These are phyloP conservation scores for Protomyctophum bolini DNA, from an alignment of 2,113 vertebrate species.

Conservation along the genomic window DNA sequence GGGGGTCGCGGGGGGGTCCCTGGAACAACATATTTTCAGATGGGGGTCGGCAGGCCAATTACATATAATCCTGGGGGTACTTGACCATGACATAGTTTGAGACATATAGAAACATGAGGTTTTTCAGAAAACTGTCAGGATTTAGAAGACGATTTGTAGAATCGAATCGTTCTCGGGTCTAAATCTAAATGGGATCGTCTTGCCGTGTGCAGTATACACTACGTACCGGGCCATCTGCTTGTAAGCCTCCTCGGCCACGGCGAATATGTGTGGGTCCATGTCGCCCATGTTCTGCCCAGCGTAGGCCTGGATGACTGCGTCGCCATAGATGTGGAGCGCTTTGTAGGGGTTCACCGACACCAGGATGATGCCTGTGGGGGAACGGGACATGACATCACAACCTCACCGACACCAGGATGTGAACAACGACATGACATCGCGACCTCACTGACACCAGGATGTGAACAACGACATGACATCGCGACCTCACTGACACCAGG, in stretches of 20 bases:
- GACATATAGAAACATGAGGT: no score
- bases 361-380: conserved; percentile 89
- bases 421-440: no score
- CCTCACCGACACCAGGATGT: no score
- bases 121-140: no score
- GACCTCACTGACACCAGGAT: no score
- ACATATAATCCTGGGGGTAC: no score
- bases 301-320: conserved; percentile 96
- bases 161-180: background rate
- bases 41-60: no score
- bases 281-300: conserved; percentile 97
- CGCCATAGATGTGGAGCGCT: conserved; percentile 91
- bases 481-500: no score
- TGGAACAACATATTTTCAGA: no score
- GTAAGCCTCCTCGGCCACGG: conserved; percentile 97
- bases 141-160: background rate
- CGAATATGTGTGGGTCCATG: conserved; percentile 99
- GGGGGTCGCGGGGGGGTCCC: no score
- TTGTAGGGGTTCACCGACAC: conserved; percentile 98
- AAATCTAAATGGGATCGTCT: background rate
- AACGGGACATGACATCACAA: conserved; percentile 11
- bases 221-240: conserved; percentile 96
- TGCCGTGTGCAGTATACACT: conserved; percentile 5
- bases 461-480: no score
- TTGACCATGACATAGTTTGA: no score